phyloP scores from a whole-genome alignment of 2,888 invertebrate genomes.

The Synanthedon andrenaeformis region DNA sequence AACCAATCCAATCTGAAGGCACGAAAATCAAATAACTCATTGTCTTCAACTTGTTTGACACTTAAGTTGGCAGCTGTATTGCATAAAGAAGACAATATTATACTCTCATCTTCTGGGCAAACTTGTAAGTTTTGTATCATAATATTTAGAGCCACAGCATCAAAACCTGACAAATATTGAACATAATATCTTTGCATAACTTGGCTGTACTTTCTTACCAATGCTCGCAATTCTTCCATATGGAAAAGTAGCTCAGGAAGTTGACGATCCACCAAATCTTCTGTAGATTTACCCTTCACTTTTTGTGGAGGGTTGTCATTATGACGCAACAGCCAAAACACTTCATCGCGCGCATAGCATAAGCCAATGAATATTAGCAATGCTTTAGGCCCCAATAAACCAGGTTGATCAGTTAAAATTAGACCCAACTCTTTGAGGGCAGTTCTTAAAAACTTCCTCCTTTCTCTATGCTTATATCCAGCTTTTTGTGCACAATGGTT shows the following conservation, averaged over 20 bases:
- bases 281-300: conserved; percentile 87
- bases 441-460: conserved; percentile 95
- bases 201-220: conserved; percentile 96
- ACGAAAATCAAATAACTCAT: conserved; percentile 95
- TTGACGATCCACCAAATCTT: conserved; percentile 94
- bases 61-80: conserved; percentile 87
- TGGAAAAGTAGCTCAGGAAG: conserved; percentile 97
- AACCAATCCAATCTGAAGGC: conserved; percentile 98
- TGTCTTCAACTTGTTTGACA: conserved; percentile 96
- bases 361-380: conserved; percentile 96
- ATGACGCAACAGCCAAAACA: conserved; percentile 95
- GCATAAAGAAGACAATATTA: conserved; percentile 92
- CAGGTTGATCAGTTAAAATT: conserved; percentile 97
- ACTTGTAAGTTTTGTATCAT: conserved; percentile 85
- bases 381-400: conserved; percentile 96
- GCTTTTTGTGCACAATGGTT: conserved; percentile 91
- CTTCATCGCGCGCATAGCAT: conserved; percentile 96
- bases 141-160: conserved; percentile 91
- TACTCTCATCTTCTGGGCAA: conserved; percentile 94
- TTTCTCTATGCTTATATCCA: conserved; percentile 91
- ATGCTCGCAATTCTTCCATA: conserved; percentile 95
- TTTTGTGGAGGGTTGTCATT: conserved; percentile 95
- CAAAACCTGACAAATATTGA: conserved; percentile 96
- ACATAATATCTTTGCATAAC: conserved; percentile 98
- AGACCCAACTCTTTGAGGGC: conserved; percentile 95